A percentile compares a stretch with the other conserved stretches of the same genome.
phyloP scores from a whole-genome alignment of 2,888 invertebrate species.

The Drosophila imparisetae region DNA sequence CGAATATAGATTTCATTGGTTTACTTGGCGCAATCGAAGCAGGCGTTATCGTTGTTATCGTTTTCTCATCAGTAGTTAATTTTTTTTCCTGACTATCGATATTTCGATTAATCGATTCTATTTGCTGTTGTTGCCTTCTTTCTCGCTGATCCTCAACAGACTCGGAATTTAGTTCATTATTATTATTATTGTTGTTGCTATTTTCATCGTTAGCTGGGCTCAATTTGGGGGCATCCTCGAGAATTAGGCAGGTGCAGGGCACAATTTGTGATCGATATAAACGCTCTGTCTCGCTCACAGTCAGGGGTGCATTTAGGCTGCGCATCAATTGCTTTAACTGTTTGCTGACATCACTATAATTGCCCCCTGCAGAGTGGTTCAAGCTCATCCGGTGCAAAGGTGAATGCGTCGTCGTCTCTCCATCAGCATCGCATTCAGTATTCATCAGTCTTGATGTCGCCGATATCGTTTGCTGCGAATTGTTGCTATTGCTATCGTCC shows the following conservation, averaged over 20 bases:
- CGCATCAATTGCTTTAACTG: conserved; percentile 64
- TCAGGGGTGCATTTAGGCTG: conserved; percentile 48
- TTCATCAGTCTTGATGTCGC: conserved; percentile 20
- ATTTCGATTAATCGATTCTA: background rate
- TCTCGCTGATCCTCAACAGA: background rate
- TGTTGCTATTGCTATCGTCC: conserved; percentile 79
- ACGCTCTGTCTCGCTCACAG: conserved; percentile 50
- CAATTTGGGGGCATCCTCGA: conserved; percentile 50
- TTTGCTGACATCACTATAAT: conserved; percentile 50
- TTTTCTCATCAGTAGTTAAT: background rate
- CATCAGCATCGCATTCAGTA: background rate
- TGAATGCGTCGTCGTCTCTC: background rate
- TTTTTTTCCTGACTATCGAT: conserved; percentile 15
- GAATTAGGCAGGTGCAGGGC: conserved; percentile 74
- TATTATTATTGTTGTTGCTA: background rate
- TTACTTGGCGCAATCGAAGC: conserved; percentile 44
- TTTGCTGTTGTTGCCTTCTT: background rate
- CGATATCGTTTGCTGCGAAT: conserved; percentile 34
- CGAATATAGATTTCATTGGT: conserved; percentile 84
- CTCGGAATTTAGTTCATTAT: conserved; percentile 1
- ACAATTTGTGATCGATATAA: conserved; percentile 59
- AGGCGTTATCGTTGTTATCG: background rate
- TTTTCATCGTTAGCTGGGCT: conserved; percentile 9
- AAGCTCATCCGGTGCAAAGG: background rate
- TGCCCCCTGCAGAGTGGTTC: background rate